Percentiles rank a stretch among this genome's conserved stretches.
These are phyloP conservation scores for Cephalopholis sonnerati DNA, from an alignment of 2,113 vertebrate species.

Conservation along the genomic window DNA sequence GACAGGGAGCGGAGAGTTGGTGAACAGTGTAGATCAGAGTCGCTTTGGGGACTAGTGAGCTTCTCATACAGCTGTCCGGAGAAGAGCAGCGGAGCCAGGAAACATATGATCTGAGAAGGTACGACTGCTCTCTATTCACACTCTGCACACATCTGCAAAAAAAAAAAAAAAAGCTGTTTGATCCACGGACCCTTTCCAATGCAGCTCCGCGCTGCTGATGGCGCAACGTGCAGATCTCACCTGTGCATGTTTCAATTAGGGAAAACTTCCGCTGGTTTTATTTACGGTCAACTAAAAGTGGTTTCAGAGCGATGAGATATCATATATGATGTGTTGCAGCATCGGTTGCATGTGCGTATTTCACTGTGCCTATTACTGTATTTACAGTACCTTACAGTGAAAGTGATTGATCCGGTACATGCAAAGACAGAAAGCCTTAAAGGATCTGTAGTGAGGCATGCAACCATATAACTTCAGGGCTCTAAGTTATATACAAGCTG, in stretches of 20 bases:
- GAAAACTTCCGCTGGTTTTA: slow-evolving; percentile 21
- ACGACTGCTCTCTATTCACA: slow-evolving; percentile 3
- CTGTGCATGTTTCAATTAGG: slow-evolving; percentile 50
- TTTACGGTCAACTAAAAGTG: neutral
- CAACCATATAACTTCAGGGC: no score
- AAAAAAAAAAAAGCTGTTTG: neutral
- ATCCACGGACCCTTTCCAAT: neutral
- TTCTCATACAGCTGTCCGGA: slow-evolving; percentile 34
- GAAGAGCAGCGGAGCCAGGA: slow-evolving; percentile 40
- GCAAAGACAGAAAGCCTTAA: neutral
- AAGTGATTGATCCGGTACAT: neutral
- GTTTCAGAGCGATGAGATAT: accelerated
- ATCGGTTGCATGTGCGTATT: no score
- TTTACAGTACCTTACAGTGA: neutral
- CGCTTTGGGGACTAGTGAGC: slow-evolving; percentile 1
- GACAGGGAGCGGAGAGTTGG: neutral
- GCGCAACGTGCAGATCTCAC: slow-evolving; percentile 41
- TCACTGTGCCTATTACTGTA: neutral
- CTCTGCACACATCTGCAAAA: neutral
- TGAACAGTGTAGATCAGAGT: slow-evolving; percentile 32
- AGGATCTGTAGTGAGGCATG: neutral
- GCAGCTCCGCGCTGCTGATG: neutral
- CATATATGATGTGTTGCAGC: no score
- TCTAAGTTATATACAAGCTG: neutral
- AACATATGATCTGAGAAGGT: slow-evolving; percentile 61